A percentile compares a stretch with the other conserved stretches of the same genome.
Evolutionary conservation across 2,797 vertebrate species (phyloP).

Genomic region (Anniella stebbinsi): DNA sequence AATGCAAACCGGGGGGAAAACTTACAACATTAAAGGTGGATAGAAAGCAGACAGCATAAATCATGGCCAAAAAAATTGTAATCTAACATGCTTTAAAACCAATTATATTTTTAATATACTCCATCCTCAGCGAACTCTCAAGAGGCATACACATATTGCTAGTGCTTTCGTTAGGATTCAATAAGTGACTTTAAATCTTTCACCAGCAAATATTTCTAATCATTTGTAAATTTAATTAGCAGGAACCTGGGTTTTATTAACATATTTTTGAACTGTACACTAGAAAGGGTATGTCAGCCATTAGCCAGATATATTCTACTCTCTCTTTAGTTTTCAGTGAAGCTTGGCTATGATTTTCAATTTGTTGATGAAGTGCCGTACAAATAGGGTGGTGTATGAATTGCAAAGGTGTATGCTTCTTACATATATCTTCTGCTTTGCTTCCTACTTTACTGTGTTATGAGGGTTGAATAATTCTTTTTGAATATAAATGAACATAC

Average conservation of each 20-base stretch:
- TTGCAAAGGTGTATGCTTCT: constrained; percentile 57
- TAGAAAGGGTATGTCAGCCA: constrained; percentile 48
- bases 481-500: constrained; percentile 61
- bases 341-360: constrained; percentile 54
- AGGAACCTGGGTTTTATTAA: constrained; percentile 58
- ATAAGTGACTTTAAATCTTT: constrained; percentile 74
- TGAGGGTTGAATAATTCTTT: constrained; percentile 60
- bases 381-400: constrained; percentile 58
- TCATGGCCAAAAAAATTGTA: constrained; percentile 63
- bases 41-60: constrained; percentile 70
- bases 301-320: constrained; percentile 51
- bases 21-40: constrained; percentile 64
- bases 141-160: constrained; percentile 62
- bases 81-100: constrained; percentile 74
- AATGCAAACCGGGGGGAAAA: constrained; percentile 51
- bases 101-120: constrained; percentile 76
- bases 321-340: constrained; percentile 34
- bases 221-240: constrained; percentile 77
- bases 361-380: constrained; percentile 49
- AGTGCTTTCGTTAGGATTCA: constrained; percentile 66
- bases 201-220: constrained; percentile 74
- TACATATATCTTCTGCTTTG: constrained; percentile 47
- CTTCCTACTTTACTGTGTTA: constrained; percentile 63
- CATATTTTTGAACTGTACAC: constrained; percentile 62
- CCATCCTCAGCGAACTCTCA: constrained; percentile 64